Evolutionary conservation across 2,797 vertebrate genomes (phyloP).

Genomic region (Gambusia yucatana): DNA sequence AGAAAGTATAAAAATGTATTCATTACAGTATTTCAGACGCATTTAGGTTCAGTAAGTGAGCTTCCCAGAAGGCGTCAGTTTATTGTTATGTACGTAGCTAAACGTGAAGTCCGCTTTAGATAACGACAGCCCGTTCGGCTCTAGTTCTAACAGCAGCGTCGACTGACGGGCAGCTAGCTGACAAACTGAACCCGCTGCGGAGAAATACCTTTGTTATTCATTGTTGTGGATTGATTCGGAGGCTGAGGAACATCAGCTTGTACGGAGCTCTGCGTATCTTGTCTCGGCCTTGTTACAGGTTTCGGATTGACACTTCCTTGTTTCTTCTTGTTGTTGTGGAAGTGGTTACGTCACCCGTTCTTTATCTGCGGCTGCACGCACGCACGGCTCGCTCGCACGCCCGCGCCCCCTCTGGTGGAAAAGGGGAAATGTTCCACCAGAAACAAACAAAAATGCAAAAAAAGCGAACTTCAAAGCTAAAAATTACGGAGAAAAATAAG

Average conservation of each 20-base stretch:
- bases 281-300: constrained; percentile 74
- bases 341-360: constrained; percentile 75
- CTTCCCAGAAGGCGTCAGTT: constrained; percentile 35
- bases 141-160: constrained; percentile 34
- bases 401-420: constrained; percentile 51
- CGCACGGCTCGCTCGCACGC: constrained; percentile 32
- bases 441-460: not conserved
- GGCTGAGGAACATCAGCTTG: constrained; percentile 36
- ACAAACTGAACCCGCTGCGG: not conserved
- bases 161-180: constrained; percentile 41
- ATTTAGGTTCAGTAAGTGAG: constrained; percentile 9
- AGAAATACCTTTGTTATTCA: constrained; percentile 87
- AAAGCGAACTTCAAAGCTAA: not conserved
- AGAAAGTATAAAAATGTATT: constrained; percentile 9
- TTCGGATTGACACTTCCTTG: constrained; percentile 84
- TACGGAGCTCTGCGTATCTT: constrained; percentile 61
- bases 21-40: not conserved
- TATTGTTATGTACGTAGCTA: constrained; percentile 65
- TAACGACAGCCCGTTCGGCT: constrained; percentile 38
- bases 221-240: constrained; percentile 63
- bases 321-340: constrained; percentile 84
- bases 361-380: constrained; percentile 50
- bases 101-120: constrained; percentile 47
- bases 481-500: not conserved
- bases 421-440: no score